phyloP scores from a whole-genome alignment of 2,113 vertebrate species.

The Nannospalax galili region DNA sequence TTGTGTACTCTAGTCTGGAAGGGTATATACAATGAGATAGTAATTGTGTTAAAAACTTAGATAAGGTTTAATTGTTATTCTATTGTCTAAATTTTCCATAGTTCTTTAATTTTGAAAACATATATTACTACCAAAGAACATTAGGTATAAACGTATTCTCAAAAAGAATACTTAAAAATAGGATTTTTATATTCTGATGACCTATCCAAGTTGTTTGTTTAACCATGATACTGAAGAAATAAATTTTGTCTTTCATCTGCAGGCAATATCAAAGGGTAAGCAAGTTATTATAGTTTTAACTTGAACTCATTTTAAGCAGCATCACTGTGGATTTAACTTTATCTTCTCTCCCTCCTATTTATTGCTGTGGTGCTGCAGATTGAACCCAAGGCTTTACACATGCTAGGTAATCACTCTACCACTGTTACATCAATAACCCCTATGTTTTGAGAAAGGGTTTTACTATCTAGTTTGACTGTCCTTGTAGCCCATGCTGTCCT shows the following conservation, averaged over 20 bases:
- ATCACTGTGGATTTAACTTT: slow-evolving; percentile 5
- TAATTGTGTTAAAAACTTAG: not conserved
- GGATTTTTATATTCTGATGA: slow-evolving; percentile 26
- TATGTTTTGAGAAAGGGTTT: not conserved
- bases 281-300: slow-evolving; percentile 19
- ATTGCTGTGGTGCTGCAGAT: not conserved
- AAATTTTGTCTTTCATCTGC: slow-evolving; percentile 4
- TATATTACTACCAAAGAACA: slow-evolving; percentile 1
- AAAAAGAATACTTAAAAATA: not conserved
- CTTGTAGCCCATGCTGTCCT: not conserved
- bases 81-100: slow-evolving; percentile 10
- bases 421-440: not conserved
- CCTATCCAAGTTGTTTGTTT: not conserved
- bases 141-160: slow-evolving; percentile 17
- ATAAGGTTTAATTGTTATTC: not conserved
- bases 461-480: not conserved
- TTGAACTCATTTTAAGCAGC: slow-evolving; percentile 47
- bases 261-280: slow-evolving; percentile 37
- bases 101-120: slow-evolving; percentile 55
- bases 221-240: not conserved
- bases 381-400: not conserved
- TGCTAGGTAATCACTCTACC: not conserved
- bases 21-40: not conserved
- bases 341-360: not conserved
- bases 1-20: not conserved